phyloP scores from a whole-genome alignment of 1,140 invertebrate genomes.

The Pinna nobilis region DNA sequence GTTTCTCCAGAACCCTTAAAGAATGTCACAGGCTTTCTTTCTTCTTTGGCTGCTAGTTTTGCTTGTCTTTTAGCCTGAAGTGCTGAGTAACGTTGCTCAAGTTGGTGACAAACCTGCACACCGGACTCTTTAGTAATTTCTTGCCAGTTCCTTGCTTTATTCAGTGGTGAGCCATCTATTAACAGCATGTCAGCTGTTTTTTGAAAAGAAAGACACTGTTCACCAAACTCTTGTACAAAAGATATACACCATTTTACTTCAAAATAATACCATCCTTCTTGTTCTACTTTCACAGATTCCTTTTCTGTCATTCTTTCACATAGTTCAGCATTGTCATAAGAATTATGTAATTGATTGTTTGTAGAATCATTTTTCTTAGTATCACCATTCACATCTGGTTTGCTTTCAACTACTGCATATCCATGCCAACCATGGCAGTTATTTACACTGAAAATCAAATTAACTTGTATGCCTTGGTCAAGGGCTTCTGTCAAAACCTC shows the following conservation, averaged over 20 bases:
- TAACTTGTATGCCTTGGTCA: conserved; percentile 39
- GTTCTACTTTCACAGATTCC: no score
- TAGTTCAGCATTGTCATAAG: background rate
- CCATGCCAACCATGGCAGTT: conserved; percentile 69
- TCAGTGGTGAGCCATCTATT: conserved; percentile 46
- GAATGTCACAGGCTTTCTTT: conserved; percentile 47
- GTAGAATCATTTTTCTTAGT: background rate
- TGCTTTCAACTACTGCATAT: conserved; percentile 34
- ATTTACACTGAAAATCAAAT: conserved; percentile 66
- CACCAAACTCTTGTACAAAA: conserved; percentile 52
- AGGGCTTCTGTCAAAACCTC: conserved; percentile 47
- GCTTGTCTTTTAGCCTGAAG: conserved; percentile 35
- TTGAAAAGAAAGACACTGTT: conserved; percentile 57
- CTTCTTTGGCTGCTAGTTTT: conserved; percentile 31
- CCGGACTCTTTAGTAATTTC: conserved; percentile 52
- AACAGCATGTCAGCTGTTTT: conserved; percentile 46
- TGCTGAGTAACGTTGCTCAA: conserved; percentile 47
- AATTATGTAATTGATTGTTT: background rate
- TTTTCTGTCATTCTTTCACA: background rate
- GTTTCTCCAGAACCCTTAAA: conserved; percentile 29
- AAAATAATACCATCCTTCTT: conserved; percentile 59
- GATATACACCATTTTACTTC: conserved; percentile 54
- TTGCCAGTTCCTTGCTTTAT: conserved; percentile 66
- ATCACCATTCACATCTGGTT: background rate
- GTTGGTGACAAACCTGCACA: conserved; percentile 44